A percentile compares a stretch with the other conserved stretches of the same genome.
Conservation (phyloP, 2,113 vertebrate genomes). For the Menura novaehollandiae region DNA sequence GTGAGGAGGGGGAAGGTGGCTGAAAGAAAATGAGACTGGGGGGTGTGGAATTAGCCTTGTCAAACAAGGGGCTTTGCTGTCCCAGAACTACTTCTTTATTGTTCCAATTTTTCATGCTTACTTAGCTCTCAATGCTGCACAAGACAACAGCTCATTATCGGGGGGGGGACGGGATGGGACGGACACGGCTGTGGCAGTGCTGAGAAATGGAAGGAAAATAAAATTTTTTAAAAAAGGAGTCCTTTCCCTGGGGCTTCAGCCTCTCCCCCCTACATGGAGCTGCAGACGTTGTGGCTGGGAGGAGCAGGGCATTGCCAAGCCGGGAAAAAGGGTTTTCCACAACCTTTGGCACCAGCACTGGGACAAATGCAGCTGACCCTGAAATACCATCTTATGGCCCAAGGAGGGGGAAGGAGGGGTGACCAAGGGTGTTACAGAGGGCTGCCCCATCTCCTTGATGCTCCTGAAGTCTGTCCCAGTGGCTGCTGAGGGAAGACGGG, state of each 20-base stretch:
- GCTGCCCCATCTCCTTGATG: not conserved
- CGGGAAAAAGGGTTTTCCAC: not conserved
- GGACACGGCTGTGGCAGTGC: not conserved
- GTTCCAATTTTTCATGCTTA: slow-evolving; percentile 90
- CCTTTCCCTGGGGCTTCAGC: not conserved
- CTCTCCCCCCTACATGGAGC: not conserved
- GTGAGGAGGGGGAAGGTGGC: slow-evolving; percentile 40
- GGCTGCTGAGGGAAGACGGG: not conserved
- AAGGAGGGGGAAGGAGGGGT: not conserved
- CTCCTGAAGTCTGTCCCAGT: not conserved
- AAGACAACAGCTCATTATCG: slow-evolving; percentile 81
- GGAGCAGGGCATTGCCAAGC: not conserved
- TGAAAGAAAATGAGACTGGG: slow-evolving; percentile 69
- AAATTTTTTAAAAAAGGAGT: not conserved
- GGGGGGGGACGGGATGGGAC: slow-evolving; percentile 24
- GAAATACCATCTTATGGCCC: not conserved
- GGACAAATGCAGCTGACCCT: not conserved
- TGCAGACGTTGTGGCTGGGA: not conserved
- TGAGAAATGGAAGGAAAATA: slow-evolving; percentile 40
- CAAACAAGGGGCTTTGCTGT: slow-evolving; percentile 88
- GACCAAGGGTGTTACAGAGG: not conserved
- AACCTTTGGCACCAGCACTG: not conserved
- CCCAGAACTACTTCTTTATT: slow-evolving; percentile 80
- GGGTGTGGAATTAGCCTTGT: slow-evolving; percentile 84
- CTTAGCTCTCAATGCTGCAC: slow-evolving; percentile 87